These are phyloP conservation scores for Tupiocoris notatus DNA, from an alignment of 2,888 invertebrate genomes.

Conservation along the genomic window DNA sequence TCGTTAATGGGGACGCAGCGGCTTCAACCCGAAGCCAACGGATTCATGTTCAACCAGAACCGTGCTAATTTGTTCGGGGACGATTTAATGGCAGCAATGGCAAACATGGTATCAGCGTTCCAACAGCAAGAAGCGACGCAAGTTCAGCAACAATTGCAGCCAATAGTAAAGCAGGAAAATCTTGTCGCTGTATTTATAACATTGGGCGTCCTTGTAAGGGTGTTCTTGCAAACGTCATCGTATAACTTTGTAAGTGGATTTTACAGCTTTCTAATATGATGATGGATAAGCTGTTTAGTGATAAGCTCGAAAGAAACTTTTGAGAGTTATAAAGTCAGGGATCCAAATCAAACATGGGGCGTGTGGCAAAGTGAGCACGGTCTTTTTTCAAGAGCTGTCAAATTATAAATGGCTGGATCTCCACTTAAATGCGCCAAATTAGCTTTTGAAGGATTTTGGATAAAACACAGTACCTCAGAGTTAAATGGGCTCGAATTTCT, in stretches of 20 bases:
- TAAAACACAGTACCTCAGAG: no score
- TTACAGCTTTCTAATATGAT: no score
- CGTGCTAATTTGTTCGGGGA: neutral
- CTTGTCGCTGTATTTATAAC: conserved; percentile 9
- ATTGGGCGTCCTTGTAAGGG: conserved; percentile 7
- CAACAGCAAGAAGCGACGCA: neutral
- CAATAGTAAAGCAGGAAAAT: neutral
- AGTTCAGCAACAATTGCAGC: neutral
- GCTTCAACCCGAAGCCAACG: neutral
- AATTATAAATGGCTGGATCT: no score
- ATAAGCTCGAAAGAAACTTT: no score
- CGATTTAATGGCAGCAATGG: neutral
- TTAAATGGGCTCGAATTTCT: no score
- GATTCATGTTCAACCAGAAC: neutral
- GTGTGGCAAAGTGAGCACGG: no score
- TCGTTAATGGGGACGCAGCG: neutral
- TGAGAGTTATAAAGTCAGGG: no score
- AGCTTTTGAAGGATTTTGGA: no score
- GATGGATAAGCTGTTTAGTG: no score
- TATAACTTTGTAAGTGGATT: conserved; percentile 23
- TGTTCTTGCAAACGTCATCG: conserved; percentile 12
- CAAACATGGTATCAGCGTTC: neutral
- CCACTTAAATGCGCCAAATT: no score
- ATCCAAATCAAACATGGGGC: no score
- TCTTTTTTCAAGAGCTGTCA: no score